Evolutionary conservation across 2,113 vertebrate species (phyloP).

Genomic region (Myodes glareolus): DNA sequence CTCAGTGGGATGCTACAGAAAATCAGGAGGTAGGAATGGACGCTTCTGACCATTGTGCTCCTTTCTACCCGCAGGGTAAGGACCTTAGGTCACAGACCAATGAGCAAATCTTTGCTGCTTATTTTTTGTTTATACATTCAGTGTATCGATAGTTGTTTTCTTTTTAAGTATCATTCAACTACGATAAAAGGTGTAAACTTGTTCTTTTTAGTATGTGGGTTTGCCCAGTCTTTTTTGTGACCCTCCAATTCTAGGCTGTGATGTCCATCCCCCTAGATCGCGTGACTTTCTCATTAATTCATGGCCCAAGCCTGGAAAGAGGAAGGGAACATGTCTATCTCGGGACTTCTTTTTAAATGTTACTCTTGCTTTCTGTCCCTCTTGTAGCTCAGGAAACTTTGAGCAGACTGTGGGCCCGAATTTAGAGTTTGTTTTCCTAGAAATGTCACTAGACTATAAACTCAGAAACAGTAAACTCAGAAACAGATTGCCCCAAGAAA

Average conservation of each 20-base stretch:
- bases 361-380: background rate
- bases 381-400: background rate
- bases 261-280: background rate
- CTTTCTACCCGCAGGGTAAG: background rate
- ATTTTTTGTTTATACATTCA: conserved; percentile 45
- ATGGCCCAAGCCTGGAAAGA: background rate
- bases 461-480: conserved; percentile 46
- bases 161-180: background rate
- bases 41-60: background rate
- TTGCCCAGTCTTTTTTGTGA: background rate
- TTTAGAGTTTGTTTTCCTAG: conserved; percentile 59
- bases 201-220: background rate
- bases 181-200: background rate
- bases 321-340: background rate
- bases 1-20: background rate
- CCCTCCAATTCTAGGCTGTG: background rate
- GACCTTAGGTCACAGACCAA: background rate
- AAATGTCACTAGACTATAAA: conserved; percentile 53
- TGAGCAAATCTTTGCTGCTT: background rate
- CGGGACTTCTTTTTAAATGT: background rate
- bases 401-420: conserved; percentile 13
- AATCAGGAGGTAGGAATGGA: background rate
- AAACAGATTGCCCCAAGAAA: conserved; percentile 23
- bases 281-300: background rate
- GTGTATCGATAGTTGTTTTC: conserved; percentile 8